These are phyloP conservation scores for Petrocephalus microphthalmus DNA, from an alignment of 2,113 vertebrate species.

Conservation along the genomic window DNA sequence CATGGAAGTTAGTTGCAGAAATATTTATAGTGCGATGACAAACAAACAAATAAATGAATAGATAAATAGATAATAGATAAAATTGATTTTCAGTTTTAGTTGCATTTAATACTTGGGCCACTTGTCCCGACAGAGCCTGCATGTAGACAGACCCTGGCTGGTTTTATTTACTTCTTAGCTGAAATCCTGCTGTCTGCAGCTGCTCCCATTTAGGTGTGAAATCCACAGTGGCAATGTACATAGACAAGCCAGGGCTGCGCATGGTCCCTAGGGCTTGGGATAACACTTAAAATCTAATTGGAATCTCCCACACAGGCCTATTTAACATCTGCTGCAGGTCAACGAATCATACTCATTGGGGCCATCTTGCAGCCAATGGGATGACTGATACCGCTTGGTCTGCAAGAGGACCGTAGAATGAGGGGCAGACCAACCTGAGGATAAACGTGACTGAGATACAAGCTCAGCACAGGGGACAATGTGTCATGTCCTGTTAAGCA, in stretches of 20 bases:
- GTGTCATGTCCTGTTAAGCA: constrained; percentile 1
- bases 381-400: background rate
- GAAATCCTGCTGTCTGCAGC: background rate
- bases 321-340: constrained; percentile 14
- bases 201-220: constrained; percentile 10
- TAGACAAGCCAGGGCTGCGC: background rate
- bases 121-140: background rate
- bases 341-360: background rate
- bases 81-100: background rate
- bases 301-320: background rate
- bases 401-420: background rate
- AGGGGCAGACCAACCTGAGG: background rate
- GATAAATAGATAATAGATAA: background rate
- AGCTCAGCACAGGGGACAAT: background rate
- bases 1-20: background rate
- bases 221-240: background rate
- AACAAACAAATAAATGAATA: background rate
- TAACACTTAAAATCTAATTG: background rate
- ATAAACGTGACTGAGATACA: background rate
- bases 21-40: background rate
- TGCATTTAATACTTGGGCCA: background rate
- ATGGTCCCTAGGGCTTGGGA: background rate
- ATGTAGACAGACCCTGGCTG: background rate
- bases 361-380: background rate
- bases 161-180: background rate